phyloP scores from a whole-genome alignment of 2,797 vertebrate species.

The Huso huso region DNA sequence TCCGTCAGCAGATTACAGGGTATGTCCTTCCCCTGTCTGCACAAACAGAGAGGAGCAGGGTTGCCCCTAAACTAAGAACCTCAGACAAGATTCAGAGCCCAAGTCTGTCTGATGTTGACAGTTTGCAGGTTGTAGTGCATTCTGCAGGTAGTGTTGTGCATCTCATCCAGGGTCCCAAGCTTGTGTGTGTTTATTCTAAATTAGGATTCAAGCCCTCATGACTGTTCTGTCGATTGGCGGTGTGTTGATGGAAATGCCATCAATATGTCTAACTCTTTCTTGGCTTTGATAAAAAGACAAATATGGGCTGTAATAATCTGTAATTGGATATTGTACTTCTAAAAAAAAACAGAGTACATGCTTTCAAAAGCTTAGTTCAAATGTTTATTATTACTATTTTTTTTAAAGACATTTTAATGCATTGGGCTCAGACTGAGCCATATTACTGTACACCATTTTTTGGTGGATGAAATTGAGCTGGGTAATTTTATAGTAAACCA shows the following conservation, averaged over 20 bases:
- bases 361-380: conserved; percentile 16
- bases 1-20: not conserved
- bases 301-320: conserved; percentile 12
- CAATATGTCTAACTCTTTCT: not conserved
- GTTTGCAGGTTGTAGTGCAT: not conserved
- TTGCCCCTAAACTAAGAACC: not conserved
- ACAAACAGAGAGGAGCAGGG: not conserved
- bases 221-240: not conserved
- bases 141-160: not conserved
- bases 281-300: conserved; percentile 14
- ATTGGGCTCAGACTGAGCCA: too few relatives aligned
- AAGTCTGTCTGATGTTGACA: not conserved
- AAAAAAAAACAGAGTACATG: conserved; percentile 10
- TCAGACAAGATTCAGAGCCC: conserved; percentile 2
- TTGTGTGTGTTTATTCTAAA: conserved; percentile 6
- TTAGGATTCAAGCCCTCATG: conserved; percentile 1
- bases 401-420: too few relatives aligned
- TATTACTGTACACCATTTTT: too few relatives aligned
- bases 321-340: conserved; percentile 15
- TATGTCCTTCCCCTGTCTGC: not conserved
- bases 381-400: too few relatives aligned
- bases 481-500: too few relatives aligned
- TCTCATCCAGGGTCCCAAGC: not conserved
- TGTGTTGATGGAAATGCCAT: conserved; percentile 21
- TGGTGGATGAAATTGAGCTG: too few relatives aligned